A percentile compares a stretch with the other conserved stretches of the same genome.
phyloP scores from a whole-genome alignment of 2,113 vertebrate genomes.

The Psammodynastes pulverulentus region DNA sequence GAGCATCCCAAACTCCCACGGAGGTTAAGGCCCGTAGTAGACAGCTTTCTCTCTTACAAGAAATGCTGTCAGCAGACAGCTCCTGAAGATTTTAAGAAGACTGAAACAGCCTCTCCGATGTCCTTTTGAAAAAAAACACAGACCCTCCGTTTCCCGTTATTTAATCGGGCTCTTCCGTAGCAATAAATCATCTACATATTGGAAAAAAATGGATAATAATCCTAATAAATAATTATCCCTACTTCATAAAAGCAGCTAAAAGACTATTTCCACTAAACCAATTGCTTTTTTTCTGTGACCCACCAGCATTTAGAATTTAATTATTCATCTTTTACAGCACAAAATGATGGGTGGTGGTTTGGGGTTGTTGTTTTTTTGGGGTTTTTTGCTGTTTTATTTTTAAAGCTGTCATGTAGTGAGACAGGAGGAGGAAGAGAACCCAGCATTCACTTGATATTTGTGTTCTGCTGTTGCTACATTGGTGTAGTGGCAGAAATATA shows the following conservation, averaged over 20 bases:
- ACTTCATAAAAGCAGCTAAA: conserved; percentile 19
- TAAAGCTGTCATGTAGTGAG: conserved; percentile 6
- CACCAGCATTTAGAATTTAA: conserved; percentile 20
- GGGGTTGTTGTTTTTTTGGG: no score
- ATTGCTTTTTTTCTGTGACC: conserved; percentile 7
- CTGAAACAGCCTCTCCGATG: neutral
- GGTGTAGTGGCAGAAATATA: neutral
- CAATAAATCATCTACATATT: conserved; percentile 10
- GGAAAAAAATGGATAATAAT: conserved; percentile 13
- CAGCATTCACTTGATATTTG: conserved; percentile 23
- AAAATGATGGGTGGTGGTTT: conserved; percentile 12
- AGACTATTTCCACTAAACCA: neutral
- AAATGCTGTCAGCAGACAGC: neutral
- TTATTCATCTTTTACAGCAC: neutral
- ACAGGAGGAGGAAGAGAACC: neutral
- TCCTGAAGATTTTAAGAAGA: neutral
- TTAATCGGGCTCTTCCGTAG: neutral
- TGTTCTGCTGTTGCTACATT: neutral
- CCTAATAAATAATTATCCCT: conserved; percentile 14
- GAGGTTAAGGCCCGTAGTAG: neutral
- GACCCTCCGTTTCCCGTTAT: neutral
- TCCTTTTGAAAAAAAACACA: neutral
- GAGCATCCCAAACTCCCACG: neutral
- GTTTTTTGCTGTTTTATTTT: neutral
- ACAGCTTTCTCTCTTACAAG: neutral